phyloP scores from a whole-genome alignment of 2,113 vertebrate species.

The Oenanthe melanoleuca region DNA sequence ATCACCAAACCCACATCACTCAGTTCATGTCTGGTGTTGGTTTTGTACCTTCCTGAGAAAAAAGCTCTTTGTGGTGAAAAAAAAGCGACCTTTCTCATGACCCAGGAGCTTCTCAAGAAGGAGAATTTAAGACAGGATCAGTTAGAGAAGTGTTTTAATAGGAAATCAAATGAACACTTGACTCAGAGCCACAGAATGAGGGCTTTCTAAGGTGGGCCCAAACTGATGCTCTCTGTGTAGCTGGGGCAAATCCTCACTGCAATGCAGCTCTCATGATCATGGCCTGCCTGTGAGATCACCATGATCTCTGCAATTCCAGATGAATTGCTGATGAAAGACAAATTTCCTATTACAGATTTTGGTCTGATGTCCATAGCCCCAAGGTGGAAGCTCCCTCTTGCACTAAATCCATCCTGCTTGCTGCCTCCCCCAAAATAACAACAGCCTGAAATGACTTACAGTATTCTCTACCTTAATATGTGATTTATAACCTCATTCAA shows the following conservation, averaged over 20 bases:
- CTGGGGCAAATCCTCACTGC: background rate
- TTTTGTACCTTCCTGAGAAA: background rate
- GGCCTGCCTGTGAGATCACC: background rate
- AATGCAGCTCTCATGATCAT: accelerated
- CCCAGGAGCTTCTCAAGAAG: background rate
- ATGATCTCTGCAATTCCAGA: background rate
- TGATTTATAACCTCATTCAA: background rate
- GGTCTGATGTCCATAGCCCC: background rate
- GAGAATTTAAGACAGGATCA: background rate
- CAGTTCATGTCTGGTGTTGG: background rate
- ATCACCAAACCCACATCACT: background rate
- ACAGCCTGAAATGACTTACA: background rate
- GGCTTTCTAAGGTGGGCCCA: background rate
- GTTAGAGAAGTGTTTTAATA: background rate
- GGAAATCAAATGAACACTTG: background rate
- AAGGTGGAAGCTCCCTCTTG: background rate
- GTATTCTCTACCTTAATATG: background rate
- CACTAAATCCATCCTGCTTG: background rate
- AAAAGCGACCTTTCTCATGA: background rate
- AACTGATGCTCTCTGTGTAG: background rate
- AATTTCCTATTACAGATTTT: background rate
- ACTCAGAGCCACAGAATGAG: background rate
- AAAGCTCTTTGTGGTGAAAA: background rate
- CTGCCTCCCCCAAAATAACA: background rate
- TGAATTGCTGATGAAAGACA: background rate